Percentiles rank a stretch among this genome's conserved stretches.
phyloP scores from a whole-genome alignment of 2,888 invertebrate species.

The Dioctria rufipes region DNA sequence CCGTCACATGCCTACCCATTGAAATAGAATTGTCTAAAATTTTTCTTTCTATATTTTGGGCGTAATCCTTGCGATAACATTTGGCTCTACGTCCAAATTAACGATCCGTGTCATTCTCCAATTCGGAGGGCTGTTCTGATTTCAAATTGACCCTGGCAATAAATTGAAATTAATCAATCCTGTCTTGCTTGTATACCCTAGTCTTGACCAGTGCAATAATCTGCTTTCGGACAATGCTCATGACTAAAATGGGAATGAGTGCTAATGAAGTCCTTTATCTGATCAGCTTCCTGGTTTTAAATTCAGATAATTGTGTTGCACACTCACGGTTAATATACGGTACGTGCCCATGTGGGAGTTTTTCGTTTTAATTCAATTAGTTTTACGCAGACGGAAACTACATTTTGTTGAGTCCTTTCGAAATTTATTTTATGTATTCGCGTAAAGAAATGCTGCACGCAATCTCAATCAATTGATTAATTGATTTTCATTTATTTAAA shows the following conservation, averaged over 20 bases:
- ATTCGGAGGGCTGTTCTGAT: neutral
- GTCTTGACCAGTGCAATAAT: neutral
- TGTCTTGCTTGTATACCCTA: neutral
- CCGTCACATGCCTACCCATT: neutral
- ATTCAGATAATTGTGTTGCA: neutral
- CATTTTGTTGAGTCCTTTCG: too few relatives aligned
- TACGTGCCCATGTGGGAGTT: slow-evolving; percentile 24
- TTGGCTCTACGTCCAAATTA: neutral
- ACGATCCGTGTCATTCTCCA: slow-evolving; percentile 13
- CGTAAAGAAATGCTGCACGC: too few relatives aligned
- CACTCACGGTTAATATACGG: neutral
- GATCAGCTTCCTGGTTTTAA: neutral
- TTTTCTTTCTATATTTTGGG: neutral
- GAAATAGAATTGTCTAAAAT: neutral
- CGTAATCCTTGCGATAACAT: neutral
- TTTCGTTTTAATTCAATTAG: slow-evolving; percentile 1
- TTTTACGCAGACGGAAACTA: neutral
- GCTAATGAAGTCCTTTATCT: slow-evolving; percentile 19
- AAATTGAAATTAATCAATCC: neutral
- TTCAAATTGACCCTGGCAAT: neutral
- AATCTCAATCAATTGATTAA: too few relatives aligned
- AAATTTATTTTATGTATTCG: too few relatives aligned
- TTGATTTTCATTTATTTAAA: too few relatives aligned
- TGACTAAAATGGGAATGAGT: neutral
- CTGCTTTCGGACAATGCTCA: neutral